Percentiles rank a stretch among this genome's conserved stretches.
Conservation (phyloP, 2,888 invertebrate species). For the Eilema griseolum region DNA sequence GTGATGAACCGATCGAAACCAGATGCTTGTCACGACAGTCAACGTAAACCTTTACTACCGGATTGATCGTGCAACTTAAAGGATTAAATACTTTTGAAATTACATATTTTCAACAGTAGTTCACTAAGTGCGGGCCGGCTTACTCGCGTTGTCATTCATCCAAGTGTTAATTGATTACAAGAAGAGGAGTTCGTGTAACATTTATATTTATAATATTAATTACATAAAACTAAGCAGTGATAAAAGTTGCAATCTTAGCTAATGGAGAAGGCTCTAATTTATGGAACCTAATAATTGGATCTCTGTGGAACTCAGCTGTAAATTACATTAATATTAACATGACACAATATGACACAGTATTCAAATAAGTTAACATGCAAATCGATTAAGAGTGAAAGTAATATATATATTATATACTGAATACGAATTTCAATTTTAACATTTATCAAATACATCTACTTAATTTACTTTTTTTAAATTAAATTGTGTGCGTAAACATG, state of each 20-base stretch:
- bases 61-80: background rate
- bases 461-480: background rate
- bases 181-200: background rate
- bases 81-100: conserved; percentile 10
- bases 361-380: background rate
- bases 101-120: conserved; percentile 15
- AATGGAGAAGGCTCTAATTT: background rate
- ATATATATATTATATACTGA: background rate
- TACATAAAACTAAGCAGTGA: background rate
- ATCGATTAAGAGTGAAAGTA: background rate
- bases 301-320: too few species aligned
- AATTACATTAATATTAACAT: too few species aligned
- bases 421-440: background rate
- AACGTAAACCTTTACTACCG: background rate
- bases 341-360: too few species aligned
- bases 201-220: background rate
- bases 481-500: conserved; percentile 11
- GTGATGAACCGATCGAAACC: too few species aligned
- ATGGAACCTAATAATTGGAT: background rate
- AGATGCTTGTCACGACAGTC: background rate
- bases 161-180: background rate
- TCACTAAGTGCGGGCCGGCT: background rate
- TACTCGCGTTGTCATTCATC: conserved; percentile 10
- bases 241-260: background rate
- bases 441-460: background rate